A percentile compares a stretch with the other conserved stretches of the same genome.
Evolutionary conservation across 1,140 invertebrate species (phyloP).

Genomic region (Akabosia matsudoensis): DNA sequence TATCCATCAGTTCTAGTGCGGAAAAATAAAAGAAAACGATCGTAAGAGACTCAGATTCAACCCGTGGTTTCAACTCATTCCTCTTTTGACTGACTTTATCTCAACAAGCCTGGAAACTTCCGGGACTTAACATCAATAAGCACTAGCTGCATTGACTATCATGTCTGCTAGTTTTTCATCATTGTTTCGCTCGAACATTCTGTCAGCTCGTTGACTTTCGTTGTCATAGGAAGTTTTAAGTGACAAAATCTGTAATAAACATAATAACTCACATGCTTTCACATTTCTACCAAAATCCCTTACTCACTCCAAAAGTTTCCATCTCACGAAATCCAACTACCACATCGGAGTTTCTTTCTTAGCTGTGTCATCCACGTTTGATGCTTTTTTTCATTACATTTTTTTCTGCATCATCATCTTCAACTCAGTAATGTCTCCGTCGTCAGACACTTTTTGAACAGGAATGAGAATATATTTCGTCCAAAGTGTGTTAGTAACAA

Average conservation of each 20-base stretch:
- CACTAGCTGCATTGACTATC: neutral
- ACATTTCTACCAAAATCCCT: too few relatives aligned
- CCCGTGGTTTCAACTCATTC: constrained; percentile 4
- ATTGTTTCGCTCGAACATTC: neutral
- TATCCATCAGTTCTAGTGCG: constrained; percentile 6
- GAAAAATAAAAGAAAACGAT: too few relatives aligned
- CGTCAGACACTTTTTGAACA: neutral
- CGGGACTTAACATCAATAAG: neutral
- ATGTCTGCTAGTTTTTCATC: neutral
- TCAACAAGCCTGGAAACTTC: neutral
- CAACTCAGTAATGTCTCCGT: neutral
- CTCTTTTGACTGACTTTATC: neutral
- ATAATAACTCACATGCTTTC: too few relatives aligned
- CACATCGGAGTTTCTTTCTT: too few relatives aligned
- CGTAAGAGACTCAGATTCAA: neutral
- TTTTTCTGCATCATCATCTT: neutral
- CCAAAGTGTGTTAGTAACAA: neutral
- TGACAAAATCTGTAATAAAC: too few relatives aligned
- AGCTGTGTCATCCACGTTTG: too few relatives aligned
- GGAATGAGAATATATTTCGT: constrained; percentile 9
- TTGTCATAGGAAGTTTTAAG: too few relatives aligned
- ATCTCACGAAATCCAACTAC: too few relatives aligned
- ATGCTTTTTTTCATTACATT: neutral
- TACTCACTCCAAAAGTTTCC: neutral
- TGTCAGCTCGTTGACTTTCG: neutral